Evolutionary conservation across 2,797 vertebrate species (phyloP), one percentile per base, ranked within the genome.

Genomic region (Vespertilio murinus): DNA sequence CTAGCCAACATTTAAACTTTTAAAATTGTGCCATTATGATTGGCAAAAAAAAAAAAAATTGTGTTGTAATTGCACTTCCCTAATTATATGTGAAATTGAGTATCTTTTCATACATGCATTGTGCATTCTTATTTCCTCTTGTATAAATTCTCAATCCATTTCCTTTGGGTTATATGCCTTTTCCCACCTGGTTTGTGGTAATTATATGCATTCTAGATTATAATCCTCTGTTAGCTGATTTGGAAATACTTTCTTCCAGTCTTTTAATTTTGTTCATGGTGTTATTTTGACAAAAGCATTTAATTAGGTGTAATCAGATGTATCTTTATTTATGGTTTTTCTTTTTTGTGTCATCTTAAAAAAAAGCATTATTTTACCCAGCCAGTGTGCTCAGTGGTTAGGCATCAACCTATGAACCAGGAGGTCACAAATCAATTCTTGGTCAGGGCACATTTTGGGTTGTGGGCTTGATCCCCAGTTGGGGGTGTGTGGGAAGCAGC

Each of bases 251-350:
- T 88, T 78, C 40, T 64, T 61, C 30, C 25, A 56, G 45, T 71
- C 85, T 96, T 94, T 93, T 83, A 59, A 79, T 92, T 85, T 93
- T 86, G 33, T 74, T 93, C 78, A 18, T 25, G 47, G 59, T 33
- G 6, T 74, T 69, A 81, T 77, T 85, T 84, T 88, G 33, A 86
- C 89, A 82, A 80, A 84, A 74, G 45, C 3, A 79, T 95, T 92
- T 89, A 95, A 80, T 96, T 95, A 77, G 59, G 35, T 89, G 33
- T 91, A 73, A 93, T 94, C 73, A 87, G 67, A 90, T 71, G 18
- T 12, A 30, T 28, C 40, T 81, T 81, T 78, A 78, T 45, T 82
- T 74, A 82, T 61, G 85, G 56, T 90, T 93, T 65, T 49, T 82
- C 45, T 71, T 88, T 90, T 77, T 2, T 67, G 56, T 64, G 7